Evolutionary conservation across 1,140 invertebrate species (phyloP), one percentile per base, ranked within the genome.

Genomic region (Drosophila pandora): DNA sequence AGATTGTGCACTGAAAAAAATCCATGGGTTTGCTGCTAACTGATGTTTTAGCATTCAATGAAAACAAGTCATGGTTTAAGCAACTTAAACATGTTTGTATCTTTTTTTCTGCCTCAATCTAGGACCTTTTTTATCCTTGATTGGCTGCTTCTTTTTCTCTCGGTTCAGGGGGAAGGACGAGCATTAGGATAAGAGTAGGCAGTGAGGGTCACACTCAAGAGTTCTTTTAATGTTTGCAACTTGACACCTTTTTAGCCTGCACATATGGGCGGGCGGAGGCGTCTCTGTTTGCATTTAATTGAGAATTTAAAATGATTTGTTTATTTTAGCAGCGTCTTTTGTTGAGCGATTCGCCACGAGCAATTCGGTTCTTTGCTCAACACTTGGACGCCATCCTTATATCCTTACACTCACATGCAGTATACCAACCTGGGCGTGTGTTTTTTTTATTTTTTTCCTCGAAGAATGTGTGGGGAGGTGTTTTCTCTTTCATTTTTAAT

Each of bases 251-350:
- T 78, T 76, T 49, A 78, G 45, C 2, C 53, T 13, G 30, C 64
- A 53, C 61, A 63, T 61, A 47, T 32, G 57, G 22, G 21, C 59
- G 23, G 41, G 54, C 43, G 25, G 56, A 23, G 47, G 54, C 49
- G 22, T 13, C 10, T 55, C 53, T 85, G 68, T 84, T 85, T 80
- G 74, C 77, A 63, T 87, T 87, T 88, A 87, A 88, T 87, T 88
- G 83, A 88, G 83, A 88, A 88, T 88, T 88, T 88, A 62, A 83
- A 88, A 88, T 88, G 82, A 87, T 87, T 87, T 88, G 83, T 88
- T 83, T 87, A 80, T 85, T 65, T 76, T 84, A 47, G 39, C 47
- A 61, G 52, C 76, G 65, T 75, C 83, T 88, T 88, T 88, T 88
- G 78, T 88, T 76, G 63, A 80, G 78, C 76, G 67, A 72, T 76